Conservation (phyloP, 2,113 vertebrate species). For the Ageneiosus marmoratus region DNA sequence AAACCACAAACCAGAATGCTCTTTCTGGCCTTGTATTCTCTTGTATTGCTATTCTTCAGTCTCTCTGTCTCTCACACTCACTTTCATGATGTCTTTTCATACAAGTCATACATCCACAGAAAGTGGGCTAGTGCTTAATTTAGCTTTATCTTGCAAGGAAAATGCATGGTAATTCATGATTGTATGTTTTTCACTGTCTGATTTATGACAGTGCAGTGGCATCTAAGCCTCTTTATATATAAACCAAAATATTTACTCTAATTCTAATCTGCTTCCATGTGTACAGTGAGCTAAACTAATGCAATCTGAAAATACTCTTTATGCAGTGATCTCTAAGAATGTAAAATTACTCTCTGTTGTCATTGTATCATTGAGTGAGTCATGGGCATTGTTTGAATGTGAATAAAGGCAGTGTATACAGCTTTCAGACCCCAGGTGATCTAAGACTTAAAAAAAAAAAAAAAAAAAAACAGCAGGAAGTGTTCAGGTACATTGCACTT, state of each 20-base stretch:
- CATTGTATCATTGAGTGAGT: not conserved
- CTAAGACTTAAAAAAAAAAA: not conserved
- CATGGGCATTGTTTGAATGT: not conserved
- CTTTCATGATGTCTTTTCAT: not conserved
- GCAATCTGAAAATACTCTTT: not conserved
- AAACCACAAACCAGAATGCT: not conserved
- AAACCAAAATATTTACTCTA: not conserved
- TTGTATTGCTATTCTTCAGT: not conserved
- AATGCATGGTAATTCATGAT: not conserved
- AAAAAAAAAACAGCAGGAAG: no score
- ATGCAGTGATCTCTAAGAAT: not conserved
- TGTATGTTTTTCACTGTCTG: not conserved
- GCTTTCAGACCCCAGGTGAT: not conserved
- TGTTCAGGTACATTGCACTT: not conserved
- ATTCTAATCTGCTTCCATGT: not conserved
- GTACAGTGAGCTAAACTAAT: not conserved
- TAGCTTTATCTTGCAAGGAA: slow-evolving; percentile 20
- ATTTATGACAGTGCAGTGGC: not conserved
- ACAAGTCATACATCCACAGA: not conserved
- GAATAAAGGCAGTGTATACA: not conserved
- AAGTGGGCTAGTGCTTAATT: slow-evolving; percentile 4
- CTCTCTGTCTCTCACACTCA: slow-evolving; percentile 14
- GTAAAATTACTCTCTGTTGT: not conserved
- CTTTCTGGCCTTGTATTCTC: not conserved
- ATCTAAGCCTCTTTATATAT: not conserved